Conservation (phyloP, 2,113 vertebrate genomes). For the Carassius auratus region DNA sequence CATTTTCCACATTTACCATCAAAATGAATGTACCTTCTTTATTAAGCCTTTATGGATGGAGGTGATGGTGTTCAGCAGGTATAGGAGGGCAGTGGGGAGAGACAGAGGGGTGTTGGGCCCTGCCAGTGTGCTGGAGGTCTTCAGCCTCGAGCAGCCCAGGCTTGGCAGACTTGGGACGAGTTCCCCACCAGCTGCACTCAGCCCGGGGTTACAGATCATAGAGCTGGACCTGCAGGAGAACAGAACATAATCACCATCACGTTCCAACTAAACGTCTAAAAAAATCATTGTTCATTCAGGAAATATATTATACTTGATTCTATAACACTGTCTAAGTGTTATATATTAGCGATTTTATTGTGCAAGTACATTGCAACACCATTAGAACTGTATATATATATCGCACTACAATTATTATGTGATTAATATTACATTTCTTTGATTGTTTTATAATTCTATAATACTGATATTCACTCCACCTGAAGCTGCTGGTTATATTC, state of each 20-base stretch:
- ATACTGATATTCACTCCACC: constrained; percentile 68
- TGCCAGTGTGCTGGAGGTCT: constrained; percentile 71
- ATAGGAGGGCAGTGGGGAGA: constrained; percentile 83
- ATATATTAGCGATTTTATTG: not conserved
- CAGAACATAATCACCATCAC: not conserved
- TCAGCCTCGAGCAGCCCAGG: constrained; percentile 78
- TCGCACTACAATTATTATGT: not conserved
- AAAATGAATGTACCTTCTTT: constrained; percentile 76
- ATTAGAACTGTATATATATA: not conserved
- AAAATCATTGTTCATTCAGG: not conserved
- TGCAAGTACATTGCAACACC: not conserved
- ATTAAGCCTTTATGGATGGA: constrained; percentile 86
- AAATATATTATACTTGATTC: not conserved
- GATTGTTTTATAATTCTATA: too few species aligned
- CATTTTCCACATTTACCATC: not conserved
- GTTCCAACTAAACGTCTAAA: too few species aligned
- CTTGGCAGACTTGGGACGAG: constrained; percentile 79
- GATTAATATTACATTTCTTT: not conserved
- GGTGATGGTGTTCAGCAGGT: constrained; percentile 79
- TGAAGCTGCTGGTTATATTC: constrained; percentile 80
- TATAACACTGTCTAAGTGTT: not conserved
- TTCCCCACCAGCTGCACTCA: constrained; percentile 72
- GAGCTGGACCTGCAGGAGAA: constrained; percentile 80
- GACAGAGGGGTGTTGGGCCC: constrained; percentile 83
- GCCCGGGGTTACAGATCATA: constrained; percentile 80